Evolutionary conservation across 2,888 invertebrate species (phyloP), one percentile per base, ranked within the genome.

Genomic region (Vesta saturnalis): DNA sequence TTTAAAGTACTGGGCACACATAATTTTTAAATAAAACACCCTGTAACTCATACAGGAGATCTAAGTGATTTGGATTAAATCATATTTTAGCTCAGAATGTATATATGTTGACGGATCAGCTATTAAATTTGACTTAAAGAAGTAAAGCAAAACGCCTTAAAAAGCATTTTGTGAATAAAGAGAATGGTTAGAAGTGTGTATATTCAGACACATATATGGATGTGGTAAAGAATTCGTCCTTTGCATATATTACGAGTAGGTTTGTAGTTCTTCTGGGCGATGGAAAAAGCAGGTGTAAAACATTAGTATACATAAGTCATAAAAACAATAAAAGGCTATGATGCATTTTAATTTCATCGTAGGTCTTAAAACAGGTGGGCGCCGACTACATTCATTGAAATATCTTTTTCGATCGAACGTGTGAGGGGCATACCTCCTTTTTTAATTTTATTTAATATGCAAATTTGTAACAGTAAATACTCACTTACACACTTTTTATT

Each of bases 261-360:
- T 30, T 63, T 63, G 23, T 18, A 63, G 54, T 47, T 54, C 22
- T 19, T 39, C 22, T 15, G 54, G 54, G 14, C 22, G 61, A 61
- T 12, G 16, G 22, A 47, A 46, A n/a, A 22, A 39, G 30, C 65
- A 66, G 65, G 65, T 66, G 65, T 66, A 66, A 39, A 58, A 35
- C 14, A 55, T 55, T 54, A 54, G 54, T 63, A 63, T 63, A 57
- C 62, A 56, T 19, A 21, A 22, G 5, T 14, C 39, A 55, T 54
- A 43, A 43, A 62, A 16, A 54, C 61, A 54, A 61, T 60, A 66
- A 60, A 65, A 67, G 67, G 67, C 67, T 21, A 60, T 58, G 67
- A 47, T 67, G 67, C 43, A 67, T 67, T 67, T 57, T 67, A 67
- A 61, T 67, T 60, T 60, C 12, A 10, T 60, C 67, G 67, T 67